phyloP scores from a whole-genome alignment of 2,113 vertebrate genomes.

The Megalops atlanticus region DNA sequence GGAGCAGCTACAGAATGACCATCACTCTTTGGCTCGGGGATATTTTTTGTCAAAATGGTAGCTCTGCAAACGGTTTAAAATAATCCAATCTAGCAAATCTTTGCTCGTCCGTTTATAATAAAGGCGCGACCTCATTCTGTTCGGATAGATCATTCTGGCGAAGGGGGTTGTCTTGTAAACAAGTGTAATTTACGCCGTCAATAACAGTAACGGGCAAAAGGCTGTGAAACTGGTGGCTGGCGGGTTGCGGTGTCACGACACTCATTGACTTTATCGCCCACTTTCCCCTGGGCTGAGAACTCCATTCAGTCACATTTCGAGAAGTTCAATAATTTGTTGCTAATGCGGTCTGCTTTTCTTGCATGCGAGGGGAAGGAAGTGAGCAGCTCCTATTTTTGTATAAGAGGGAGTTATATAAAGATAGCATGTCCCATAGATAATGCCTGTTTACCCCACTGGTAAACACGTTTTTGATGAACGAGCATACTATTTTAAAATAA shows the following conservation, averaged over 20 bases:
- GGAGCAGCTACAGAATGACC: slow-evolving; percentile 31
- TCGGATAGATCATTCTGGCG: slow-evolving; percentile 41
- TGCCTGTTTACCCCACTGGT: neutral
- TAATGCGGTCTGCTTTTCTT: neutral
- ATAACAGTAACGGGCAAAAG: slow-evolving; percentile 32
- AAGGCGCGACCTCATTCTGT: slow-evolving; percentile 60
- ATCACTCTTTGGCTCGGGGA: slow-evolving; percentile 48
- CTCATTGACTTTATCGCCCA: slow-evolving; percentile 43
- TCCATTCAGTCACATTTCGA: neutral
- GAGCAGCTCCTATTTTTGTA: neutral
- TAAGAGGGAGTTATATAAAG: neutral
- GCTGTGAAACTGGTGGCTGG: slow-evolving; percentile 46
- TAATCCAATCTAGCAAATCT: slow-evolving; percentile 57
- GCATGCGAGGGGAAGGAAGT: neutral
- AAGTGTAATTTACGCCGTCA: slow-evolving; percentile 46
- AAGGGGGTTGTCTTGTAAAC: slow-evolving; percentile 39
- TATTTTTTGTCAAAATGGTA: slow-evolving; percentile 54
- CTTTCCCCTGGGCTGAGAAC: slow-evolving; percentile 24
- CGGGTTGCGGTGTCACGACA: slow-evolving; percentile 40
- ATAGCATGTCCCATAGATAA: neutral
- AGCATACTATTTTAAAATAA: neutral
- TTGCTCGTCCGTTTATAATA: slow-evolving; percentile 45
- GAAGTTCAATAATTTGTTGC: slow-evolving; percentile 10
- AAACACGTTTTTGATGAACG: neutral
- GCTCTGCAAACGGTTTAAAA: slow-evolving; percentile 44